Conservation (phyloP, 2,888 invertebrate genomes). For the Perizoma affinitatum region DNA sequence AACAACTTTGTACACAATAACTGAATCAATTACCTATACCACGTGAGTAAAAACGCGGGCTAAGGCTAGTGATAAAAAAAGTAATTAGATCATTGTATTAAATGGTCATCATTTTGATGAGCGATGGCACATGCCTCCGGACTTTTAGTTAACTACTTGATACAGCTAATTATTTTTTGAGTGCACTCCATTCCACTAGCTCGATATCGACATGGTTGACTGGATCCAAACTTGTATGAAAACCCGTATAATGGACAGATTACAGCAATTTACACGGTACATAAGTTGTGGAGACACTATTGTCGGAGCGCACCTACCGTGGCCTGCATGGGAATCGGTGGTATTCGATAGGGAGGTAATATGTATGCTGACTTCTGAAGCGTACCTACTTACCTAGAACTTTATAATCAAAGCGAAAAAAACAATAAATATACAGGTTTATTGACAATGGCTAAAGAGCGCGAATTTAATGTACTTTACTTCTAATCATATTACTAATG, state of each 20-base stretch:
- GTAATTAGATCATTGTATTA: too few relatives aligned
- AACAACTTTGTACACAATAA: too few relatives aligned
- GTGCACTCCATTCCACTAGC: slow-evolving; percentile 16
- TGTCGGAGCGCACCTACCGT: slow-evolving; percentile 61
- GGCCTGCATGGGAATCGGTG: slow-evolving; percentile 59
- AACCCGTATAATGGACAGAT: slow-evolving; percentile 51
- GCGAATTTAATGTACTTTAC: too few relatives aligned
- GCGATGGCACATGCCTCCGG: too few relatives aligned
- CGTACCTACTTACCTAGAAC: neutral
- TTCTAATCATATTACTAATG: too few relatives aligned
- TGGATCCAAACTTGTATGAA: slow-evolving; percentile 49
- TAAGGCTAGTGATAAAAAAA: too few relatives aligned
- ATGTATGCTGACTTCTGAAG: slow-evolving; percentile 14
- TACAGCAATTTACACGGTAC: slow-evolving; percentile 69
- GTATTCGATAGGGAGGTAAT: slow-evolving; percentile 40
- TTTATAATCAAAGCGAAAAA: too few relatives aligned
- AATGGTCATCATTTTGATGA: too few relatives aligned
- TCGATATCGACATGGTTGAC: slow-evolving; percentile 40
- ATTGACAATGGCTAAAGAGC: too few relatives aligned
- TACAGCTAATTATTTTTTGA: slow-evolving; percentile 19
- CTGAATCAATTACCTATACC: too few relatives aligned
- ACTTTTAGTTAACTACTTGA: slow-evolving; percentile 37
- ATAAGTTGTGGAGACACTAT: slow-evolving; percentile 57
- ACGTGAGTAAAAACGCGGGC: too few relatives aligned
- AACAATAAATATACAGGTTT: too few relatives aligned